These are phyloP conservation scores for Athrips mouffetella DNA, from an alignment of 2,888 invertebrate species.

Conservation along the genomic window DNA sequence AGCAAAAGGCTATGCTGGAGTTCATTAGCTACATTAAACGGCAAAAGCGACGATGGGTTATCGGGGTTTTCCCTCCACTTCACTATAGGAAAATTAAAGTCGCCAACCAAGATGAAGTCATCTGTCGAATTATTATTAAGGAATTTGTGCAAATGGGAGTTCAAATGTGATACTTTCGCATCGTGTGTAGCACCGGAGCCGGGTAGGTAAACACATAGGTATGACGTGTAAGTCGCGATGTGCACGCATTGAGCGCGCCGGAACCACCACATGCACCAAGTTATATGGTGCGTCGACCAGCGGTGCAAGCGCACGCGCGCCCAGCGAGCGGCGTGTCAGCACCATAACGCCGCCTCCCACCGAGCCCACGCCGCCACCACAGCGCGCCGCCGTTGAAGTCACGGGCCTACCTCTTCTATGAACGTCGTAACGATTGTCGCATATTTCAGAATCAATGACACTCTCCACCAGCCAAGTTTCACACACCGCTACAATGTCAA, in stretches of 20 bases:
- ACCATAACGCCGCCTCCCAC: background rate
- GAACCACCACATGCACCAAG: background rate
- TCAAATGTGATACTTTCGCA: background rate
- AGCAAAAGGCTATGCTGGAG: background rate
- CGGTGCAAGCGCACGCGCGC: background rate
- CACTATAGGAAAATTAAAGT: slow-evolving; percentile 1
- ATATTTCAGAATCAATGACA: background rate
- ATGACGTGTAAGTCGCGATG: slow-evolving; percentile 2
- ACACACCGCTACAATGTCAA: background rate
- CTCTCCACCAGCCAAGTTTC: background rate
- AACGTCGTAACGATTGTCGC: background rate
- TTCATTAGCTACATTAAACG: background rate
- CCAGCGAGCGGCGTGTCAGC: background rate
- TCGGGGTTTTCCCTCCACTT: background rate
- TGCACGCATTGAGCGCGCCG: background rate
- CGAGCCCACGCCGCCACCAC: background rate
- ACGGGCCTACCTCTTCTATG: background rate
- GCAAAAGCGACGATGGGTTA: background rate
- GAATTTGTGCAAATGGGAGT: background rate
- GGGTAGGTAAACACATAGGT: slow-evolving; percentile 4
- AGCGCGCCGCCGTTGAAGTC: background rate
- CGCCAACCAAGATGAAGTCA: slow-evolving; percentile 2
- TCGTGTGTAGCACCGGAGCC: background rate
- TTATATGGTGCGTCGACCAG: background rate
- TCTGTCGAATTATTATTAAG: background rate